These are phyloP conservation scores for Hycleus phaleratus DNA, from an alignment of 1,140 invertebrate genomes.

Conservation along the genomic window DNA sequence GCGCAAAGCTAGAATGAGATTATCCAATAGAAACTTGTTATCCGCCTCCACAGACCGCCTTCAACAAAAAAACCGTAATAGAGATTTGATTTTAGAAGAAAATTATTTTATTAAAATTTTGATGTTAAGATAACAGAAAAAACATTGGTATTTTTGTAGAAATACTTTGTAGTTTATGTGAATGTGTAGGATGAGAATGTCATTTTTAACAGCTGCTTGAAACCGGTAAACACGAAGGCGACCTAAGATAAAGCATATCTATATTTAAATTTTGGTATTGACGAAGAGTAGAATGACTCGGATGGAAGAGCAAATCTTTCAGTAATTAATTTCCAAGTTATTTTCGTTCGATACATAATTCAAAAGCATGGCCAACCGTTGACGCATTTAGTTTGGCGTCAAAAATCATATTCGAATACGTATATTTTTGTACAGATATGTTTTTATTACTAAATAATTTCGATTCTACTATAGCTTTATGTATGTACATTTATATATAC, in stretches of 20 bases:
- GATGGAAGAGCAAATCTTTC: slow-evolving; percentile 20
- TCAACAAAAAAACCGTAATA: slow-evolving; percentile 17
- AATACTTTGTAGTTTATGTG: too few relatives aligned
- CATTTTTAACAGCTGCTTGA: slow-evolving; percentile 9
- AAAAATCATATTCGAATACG: too few relatives aligned
- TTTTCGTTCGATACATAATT: slow-evolving; percentile 22
- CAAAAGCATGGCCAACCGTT: slow-evolving; percentile 24
- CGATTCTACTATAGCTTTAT: too few relatives aligned
- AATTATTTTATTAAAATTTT: neutral
- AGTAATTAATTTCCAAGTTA: slow-evolving; percentile 29
- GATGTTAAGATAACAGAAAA: too few relatives aligned
- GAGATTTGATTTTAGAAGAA: slow-evolving; percentile 5
- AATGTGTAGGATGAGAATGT: neutral
- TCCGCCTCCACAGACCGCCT: slow-evolving; percentile 27
- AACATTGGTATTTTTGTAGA: too few relatives aligned
- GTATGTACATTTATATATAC: too few relatives aligned
- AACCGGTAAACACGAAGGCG: slow-evolving; percentile 18
- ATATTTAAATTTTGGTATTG: slow-evolving; percentile 27
- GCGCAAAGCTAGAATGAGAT: slow-evolving; percentile 26
- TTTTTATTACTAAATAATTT: neutral
- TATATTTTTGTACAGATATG: neutral
- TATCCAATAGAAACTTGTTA: slow-evolving; percentile 35
- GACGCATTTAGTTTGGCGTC: slow-evolving; percentile 16
- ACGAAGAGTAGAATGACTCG: slow-evolving; percentile 20
- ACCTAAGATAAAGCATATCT: slow-evolving; percentile 22